Evolutionary conservation across 2,797 vertebrate genomes (phyloP), one percentile per base, ranked within the genome.

Genomic region (Ciconia nigra): DNA sequence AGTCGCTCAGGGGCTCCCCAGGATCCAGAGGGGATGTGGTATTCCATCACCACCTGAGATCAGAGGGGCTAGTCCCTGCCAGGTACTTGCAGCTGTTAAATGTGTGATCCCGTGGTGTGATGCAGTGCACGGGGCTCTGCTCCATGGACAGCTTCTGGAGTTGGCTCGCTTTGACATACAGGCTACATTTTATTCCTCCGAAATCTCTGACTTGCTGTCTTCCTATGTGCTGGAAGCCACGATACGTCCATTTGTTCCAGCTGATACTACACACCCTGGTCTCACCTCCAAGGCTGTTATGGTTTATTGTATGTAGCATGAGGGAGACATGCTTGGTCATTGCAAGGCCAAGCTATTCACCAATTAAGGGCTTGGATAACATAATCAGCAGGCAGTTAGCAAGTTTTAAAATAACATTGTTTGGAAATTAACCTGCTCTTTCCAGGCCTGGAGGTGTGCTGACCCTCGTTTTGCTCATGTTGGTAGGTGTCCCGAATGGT

Each of bases 401-500:
- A 91, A 96, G 92, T 96, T 97, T 97, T 97, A 97, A 97, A 97
- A 96, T 92, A 96, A 96, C 92, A 93, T 91, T 91, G 94, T 94
- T 96, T 96, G 93, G 91, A 93, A 96, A 96, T 95, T 89, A 96
- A 95, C 95, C 80, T 87, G 78, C 90, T 91, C 72, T 87, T 96
- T 97, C 91, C 90, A 92, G 76, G 76, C 94, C 91, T 54, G 76
- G 58, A 92, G 94, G 95, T 81, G 92, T 55, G 69, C 76, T 96
- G 94, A 35, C 84, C 94, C 93, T 90, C 10, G 3, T 90, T 88
- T 63, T 62, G 72, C 89, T 93, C 49, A 0, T 94, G 94, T 92
- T 93, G 87, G 78, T 87, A 17, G 87, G 73, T 52, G 94, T 93
- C 94, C 89, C 28, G 1, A 49, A 58, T 25, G 86, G 93, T 94